These are phyloP conservation scores for human (Homo sapiens) DNA, from an alignment of 2,113 vertebrate species.

Conservation along the genomic window GRCh38 chr5:113687501-113688000, in stretches of 20 bases:
- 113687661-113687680: not conserved
- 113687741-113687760: not conserved
- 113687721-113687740: not conserved
- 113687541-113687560: not conserved
- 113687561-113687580: not conserved
- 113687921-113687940: not conserved
- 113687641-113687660: not conserved
- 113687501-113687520: not conserved
- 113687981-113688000: not conserved
- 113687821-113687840: not conserved
- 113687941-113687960: not conserved
- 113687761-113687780: not conserved
- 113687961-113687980: not conserved
- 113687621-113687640: not conserved
- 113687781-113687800: not conserved
- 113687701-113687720: not conserved
- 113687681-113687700: not conserved
- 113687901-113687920: not conserved
- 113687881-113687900: not conserved
- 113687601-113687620: not conserved
- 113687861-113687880: not conserved
- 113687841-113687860: not conserved
- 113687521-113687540: constrained; percentile 5
- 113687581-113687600: not conserved
- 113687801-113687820: not conserved